These are phyloP conservation scores for Cryptoblepharus egeriae DNA, from an alignment of 2,797 vertebrate genomes.

Conservation along the genomic window DNA sequence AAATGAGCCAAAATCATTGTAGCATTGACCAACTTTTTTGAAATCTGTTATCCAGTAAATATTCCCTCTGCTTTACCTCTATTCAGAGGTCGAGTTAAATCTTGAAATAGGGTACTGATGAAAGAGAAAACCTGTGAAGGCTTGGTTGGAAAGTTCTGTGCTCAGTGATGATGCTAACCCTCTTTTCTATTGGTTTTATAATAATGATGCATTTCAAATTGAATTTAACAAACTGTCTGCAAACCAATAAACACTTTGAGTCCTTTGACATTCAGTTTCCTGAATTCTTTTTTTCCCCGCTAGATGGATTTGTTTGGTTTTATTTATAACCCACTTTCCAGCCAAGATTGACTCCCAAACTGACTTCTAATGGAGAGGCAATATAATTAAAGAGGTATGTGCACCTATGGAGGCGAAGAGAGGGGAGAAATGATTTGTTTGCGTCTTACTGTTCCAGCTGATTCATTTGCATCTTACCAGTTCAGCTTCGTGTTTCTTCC, in stretches of 20 bases:
- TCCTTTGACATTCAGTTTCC: neutral
- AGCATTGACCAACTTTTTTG: neutral
- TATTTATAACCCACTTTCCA: no score
- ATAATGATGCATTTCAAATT: neutral
- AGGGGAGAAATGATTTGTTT: no score
- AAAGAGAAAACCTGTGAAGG: neutral
- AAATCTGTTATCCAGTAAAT: neutral
- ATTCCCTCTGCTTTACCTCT: neutral
- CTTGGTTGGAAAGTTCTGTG: neutral
- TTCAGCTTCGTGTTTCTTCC: no score
- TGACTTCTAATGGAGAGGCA: no score
- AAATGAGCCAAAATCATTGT: neutral
- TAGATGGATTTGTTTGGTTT: neutral
- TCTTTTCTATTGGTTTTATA: constrained; percentile 25
- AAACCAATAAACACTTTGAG: neutral
- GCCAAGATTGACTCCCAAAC: no score
- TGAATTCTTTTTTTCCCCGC: neutral
- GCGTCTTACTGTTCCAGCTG: no score
- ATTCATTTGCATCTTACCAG: no score
- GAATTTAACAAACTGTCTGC: neutral
- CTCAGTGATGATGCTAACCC: neutral
- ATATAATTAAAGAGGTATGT: no score
- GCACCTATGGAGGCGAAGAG: no score
- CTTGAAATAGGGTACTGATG: neutral
- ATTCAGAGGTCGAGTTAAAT: neutral